Evolutionary conservation across 1,140 invertebrate genomes (phyloP).

Genomic region (Bicyclus anynana): DNA sequence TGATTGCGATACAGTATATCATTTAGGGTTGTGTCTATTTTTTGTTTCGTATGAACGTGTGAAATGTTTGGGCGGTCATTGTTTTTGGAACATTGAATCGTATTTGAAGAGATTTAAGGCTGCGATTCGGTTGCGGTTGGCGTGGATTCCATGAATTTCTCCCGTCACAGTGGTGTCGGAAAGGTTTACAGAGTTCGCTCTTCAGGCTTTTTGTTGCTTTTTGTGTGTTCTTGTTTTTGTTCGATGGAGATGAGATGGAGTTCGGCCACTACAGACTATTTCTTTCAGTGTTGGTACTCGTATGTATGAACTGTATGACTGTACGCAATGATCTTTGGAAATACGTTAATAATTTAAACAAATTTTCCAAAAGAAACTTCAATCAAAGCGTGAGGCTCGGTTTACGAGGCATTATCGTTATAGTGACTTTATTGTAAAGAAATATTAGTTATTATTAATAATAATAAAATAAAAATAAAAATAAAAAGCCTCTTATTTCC

Average conservation of each 20-base stretch:
- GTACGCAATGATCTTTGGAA: no score
- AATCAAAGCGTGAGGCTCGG: no score
- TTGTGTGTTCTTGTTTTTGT: slow-evolving; percentile 31
- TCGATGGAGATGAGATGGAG: slow-evolving; percentile 10
- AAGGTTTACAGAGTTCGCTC: slow-evolving; percentile 32
- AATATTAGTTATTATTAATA: no score
- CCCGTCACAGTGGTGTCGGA: slow-evolving; percentile 25
- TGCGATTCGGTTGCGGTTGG: slow-evolving; percentile 8
- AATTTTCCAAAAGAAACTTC: no score
- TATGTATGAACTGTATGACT: no score
- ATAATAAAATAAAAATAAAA: no score
- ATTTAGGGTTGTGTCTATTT: slow-evolving; percentile 9
- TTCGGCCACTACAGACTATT: not conserved
- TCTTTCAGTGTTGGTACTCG: no score
- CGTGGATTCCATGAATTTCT: slow-evolving; percentile 25
- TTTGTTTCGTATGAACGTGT: slow-evolving; percentile 28
- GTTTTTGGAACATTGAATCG: slow-evolving; percentile 17
- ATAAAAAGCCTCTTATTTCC: no score
- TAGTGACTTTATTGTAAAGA: no score
- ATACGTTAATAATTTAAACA: no score
- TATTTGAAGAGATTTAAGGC: slow-evolving; percentile 13
- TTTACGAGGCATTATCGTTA: no score
- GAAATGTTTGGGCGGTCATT: slow-evolving; percentile 17
- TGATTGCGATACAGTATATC: slow-evolving; percentile 8
- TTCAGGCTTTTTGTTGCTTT: slow-evolving; percentile 29